A percentile compares a stretch with the other conserved stretches of the same genome.
These are phyloP conservation scores for Sinohyriopsis cumingii DNA, from an alignment of 2,888 invertebrate species.

Conservation along the genomic window DNA sequence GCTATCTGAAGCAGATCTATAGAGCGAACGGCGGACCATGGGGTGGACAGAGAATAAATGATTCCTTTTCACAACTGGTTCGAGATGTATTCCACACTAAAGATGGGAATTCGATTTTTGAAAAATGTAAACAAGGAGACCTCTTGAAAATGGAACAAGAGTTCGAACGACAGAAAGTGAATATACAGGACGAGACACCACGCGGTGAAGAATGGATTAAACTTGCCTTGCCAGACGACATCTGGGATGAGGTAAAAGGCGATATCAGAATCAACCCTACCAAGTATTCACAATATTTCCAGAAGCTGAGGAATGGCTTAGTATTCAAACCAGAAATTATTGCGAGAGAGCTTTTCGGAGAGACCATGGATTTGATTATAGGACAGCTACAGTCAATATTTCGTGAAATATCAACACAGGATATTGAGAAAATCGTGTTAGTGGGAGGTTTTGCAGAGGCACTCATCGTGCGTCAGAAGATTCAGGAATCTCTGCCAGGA, in stretches of 20 bases:
- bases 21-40: slow-evolving; percentile 9
- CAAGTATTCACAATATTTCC: background rate
- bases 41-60: slow-evolving; percentile 27
- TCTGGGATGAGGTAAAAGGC: slow-evolving; percentile 3
- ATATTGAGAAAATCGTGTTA: slow-evolving; percentile 14
- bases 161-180: slow-evolving; percentile 26
- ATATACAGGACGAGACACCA: slow-evolving; percentile 12
- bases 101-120: slow-evolving; percentile 16
- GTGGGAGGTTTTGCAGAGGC: slow-evolving; percentile 33
- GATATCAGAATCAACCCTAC: slow-evolving; percentile 10
- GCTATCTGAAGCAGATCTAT: slow-evolving; percentile 17
- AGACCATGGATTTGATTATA: slow-evolving; percentile 9
- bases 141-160: slow-evolving; percentile 24
- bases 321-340: slow-evolving; percentile 15
- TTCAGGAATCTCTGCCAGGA: slow-evolving; percentile 8
- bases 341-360: slow-evolving; percentile 14
- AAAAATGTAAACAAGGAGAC: slow-evolving; percentile 8
- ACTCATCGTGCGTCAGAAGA: slow-evolving; percentile 15
- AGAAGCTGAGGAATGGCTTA: slow-evolving; percentile 6
- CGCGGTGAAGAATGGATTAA: slow-evolving; percentile 8
- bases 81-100: slow-evolving; percentile 18
- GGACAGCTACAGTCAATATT: slow-evolving; percentile 11
- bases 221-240: slow-evolving; percentile 9
- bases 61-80: slow-evolving; percentile 21
- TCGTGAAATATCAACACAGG: background rate